Conservation (phyloP, 2,888 invertebrate species). For the Dicyrtomina minuta region DNA sequence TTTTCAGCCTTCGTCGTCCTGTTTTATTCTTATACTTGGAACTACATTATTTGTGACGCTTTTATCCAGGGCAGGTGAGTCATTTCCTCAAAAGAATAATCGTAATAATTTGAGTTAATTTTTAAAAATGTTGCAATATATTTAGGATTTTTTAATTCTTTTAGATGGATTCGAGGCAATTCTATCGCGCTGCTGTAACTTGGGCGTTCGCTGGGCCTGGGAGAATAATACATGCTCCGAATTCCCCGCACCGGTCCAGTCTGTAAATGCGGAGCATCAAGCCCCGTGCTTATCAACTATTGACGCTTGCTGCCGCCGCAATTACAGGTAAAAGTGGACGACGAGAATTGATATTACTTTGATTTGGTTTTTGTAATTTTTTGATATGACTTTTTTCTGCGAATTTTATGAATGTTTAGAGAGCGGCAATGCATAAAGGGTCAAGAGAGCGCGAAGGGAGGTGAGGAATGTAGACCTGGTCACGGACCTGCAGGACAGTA, state of each 20-base stretch:
- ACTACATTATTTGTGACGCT: too few relatives aligned
- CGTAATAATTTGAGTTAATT: too few relatives aligned
- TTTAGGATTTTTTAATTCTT: too few relatives aligned
- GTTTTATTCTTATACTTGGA: too few relatives aligned
- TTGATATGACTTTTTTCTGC: neutral
- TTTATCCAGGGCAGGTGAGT: too few relatives aligned
- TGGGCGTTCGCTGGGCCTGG: conserved; percentile 61
- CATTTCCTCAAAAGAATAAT: too few relatives aligned
- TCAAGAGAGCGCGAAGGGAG: conserved; percentile 60
- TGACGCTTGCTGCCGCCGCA: conserved; percentile 66
- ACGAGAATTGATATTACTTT: neutral
- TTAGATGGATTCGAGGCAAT: conserved; percentile 42
- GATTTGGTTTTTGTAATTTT: neutral
- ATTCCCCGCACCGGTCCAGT: conserved; percentile 61
- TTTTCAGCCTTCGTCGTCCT: too few relatives aligned
- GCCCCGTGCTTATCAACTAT: conserved; percentile 65
- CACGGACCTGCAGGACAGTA: conserved; percentile 52
- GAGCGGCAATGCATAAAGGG: conserved; percentile 61
- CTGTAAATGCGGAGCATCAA: conserved; percentile 63
- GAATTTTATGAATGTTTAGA: conserved; percentile 53
- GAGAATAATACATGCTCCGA: conserved; percentile 60
- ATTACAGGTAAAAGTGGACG: conserved; percentile 57
- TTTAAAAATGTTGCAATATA: too few relatives aligned
- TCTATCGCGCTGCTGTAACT: conserved; percentile 59
- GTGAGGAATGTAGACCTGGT: conserved; percentile 56